Base-by-base conservation (phyloP, 2,113 vertebrate genomes). In the Hucho hucho region DNA sequence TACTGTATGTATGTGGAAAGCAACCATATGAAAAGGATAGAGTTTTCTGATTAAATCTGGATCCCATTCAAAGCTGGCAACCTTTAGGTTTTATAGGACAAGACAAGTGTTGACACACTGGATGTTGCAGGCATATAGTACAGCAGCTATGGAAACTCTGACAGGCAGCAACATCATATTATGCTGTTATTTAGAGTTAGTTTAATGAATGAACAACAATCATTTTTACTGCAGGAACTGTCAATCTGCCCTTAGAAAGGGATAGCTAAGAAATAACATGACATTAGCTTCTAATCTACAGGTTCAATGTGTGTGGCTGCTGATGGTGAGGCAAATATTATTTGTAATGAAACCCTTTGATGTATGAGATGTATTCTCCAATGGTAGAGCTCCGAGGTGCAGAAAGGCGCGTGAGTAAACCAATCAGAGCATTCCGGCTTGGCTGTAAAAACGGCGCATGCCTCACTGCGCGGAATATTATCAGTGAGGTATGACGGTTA, bases 331-430 rank as follows among this genome's bases (percentile, higher is more conserved):
- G 37, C 37, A 43, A 2, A 43, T 11, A 9, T 11, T 43, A 2
- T 43, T 43, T 43, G 37, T 43, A 43, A 43, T 43, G 37, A 43
- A 43, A 43, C 37, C 2, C 37, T 43, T 43, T 43, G 37, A 43
- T 43, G 11, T 43, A 12, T 43, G 37, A 43, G 37, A 43, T 59
- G 14, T 47, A 64, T 11, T 65, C 22, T 56, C 88, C 87, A 91
- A 88, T 89, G 1, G 6, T 7, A 64, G 0, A 70, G 0, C 20
- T 0, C 24, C 32, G 1, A 20, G 3, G 3, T 1, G 0, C 12
- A 12, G 47, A 81, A 69, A 0, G 32, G 74, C 74, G 25, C 3
- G 2, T 20, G 16, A 14, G 28, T 73, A 63, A 63, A 20, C 70
- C 70, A 72, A 63, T 72, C 26, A 63, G 47, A 16, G 11, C 16